Evolutionary conservation across 2,113 vertebrate species (phyloP).

Genomic region (Crotalus viridis): DNA sequence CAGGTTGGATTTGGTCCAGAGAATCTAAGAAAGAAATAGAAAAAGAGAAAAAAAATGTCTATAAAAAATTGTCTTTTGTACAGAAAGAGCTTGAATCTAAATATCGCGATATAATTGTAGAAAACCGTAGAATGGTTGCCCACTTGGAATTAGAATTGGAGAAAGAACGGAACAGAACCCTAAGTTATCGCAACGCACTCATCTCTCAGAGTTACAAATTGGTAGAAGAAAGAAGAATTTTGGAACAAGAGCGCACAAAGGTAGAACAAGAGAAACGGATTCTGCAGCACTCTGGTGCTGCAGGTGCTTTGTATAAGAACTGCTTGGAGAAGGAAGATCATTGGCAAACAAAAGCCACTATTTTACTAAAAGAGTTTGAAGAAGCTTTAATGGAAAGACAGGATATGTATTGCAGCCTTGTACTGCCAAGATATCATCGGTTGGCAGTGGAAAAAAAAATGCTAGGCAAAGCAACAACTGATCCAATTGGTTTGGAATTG

Average conservation of each 20-base stretch:
- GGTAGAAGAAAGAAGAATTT: conserved; percentile 81
- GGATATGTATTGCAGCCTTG: conserved; percentile 84
- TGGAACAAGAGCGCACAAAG: conserved; percentile 79
- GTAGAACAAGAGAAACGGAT: conserved; percentile 77
- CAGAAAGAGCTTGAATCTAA: conserved; percentile 81
- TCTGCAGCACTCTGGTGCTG: conserved; percentile 70
- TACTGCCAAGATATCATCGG: conserved; percentile 76
- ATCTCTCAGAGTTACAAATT: conserved; percentile 86
- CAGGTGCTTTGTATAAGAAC: conserved; percentile 70
- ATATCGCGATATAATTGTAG: conserved; percentile 82
- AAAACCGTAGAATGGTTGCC: conserved; percentile 79
- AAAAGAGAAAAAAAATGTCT: conserved; percentile 75
- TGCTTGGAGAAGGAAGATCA: conserved; percentile 77
- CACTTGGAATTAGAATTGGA: conserved; percentile 88
- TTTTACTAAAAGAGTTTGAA: conserved; percentile 81
- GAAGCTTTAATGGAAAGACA: conserved; percentile 84
- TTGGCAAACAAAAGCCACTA: conserved; percentile 77
- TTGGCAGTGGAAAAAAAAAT: conserved; percentile 87
- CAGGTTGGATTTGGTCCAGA: conserved; percentile 97
- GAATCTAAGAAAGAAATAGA: conserved; percentile 90
- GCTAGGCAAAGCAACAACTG: conserved; percentile 77
- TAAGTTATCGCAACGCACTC: conserved; percentile 84
- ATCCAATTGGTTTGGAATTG: conserved; percentile 76
- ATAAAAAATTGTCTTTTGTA: conserved; percentile 68
- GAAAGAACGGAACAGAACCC: conserved; percentile 85